Base-by-base conservation (phyloP, 2,797 vertebrate species). In the Parauchenoglanis ngamensis region DNA sequence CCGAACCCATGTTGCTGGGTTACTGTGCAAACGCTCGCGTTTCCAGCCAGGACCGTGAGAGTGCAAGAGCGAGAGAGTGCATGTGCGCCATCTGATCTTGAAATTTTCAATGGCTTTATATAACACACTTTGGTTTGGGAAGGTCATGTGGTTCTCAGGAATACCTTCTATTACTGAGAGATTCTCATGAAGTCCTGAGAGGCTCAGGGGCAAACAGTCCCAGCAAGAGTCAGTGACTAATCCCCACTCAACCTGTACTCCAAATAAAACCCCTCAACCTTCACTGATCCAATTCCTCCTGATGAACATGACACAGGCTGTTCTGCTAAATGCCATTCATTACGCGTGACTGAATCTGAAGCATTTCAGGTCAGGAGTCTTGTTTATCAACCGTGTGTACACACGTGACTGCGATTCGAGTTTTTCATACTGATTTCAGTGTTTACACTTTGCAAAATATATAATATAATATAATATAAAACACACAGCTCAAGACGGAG, bases 31-130 rank as follows among this genome's bases (percentile, higher is more conserved):
- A 61, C 87, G 80, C 35, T 49, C 13, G 23, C 31, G 86, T 52
- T 49, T 83, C 44, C 19, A 83, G 80, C 46, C 19, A 19, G 40
- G 23, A 65, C 59, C 25, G 28, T 35, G 75, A 44, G n/a, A 0
- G 49, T 2, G n/a, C 23, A 15, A 52, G 44, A 4, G 3, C 19
- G 8, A 17, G 49, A 76, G 28, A 19, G n/a, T 31, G 13, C 49
- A 49, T 5, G n/a, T 0, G 57, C 25, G 40, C 17, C n/a, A 68
- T 78, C 63, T 92, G 92, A 89, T 92, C 91, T 92, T 93, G 52
- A 23, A 94, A 94, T 94, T 90, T 61, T 40, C 21, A 56, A 0
- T 84, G 67, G 88, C 86, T 90, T 93, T 92, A 92, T 13, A 80
- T 92, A 93, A 85, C 25, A 93, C 31, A 63, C 90, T 89, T 90